Percentiles rank a stretch among this genome's conserved stretches.
phyloP scores from a whole-genome alignment of 35 echinoderm and acorn worm species.

The Lytechinus variegatus region DNA sequence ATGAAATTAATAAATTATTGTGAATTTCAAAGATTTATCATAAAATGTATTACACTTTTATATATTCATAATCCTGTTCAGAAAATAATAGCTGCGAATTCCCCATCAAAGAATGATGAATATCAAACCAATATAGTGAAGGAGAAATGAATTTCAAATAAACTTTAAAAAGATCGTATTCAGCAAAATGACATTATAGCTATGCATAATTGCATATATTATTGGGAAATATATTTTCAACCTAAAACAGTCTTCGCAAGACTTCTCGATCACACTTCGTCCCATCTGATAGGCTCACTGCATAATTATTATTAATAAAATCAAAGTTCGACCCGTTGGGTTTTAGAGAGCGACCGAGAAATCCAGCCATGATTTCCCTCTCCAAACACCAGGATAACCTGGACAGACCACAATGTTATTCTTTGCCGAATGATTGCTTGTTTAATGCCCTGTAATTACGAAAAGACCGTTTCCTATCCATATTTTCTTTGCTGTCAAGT shows the following conservation, averaged over 20 bases:
- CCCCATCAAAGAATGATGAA: too few relatives aligned
- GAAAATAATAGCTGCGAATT: too few relatives aligned
- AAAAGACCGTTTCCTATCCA: background rate
- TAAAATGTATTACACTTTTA: too few relatives aligned
- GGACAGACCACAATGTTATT: background rate
- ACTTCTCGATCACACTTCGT: background rate
- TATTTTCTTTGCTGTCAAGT: background rate
- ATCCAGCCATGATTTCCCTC: background rate
- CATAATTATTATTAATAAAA: background rate
- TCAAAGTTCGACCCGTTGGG: background rate
- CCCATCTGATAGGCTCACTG: background rate
- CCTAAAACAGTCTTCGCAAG: background rate
- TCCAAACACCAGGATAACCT: constrained; percentile 19
- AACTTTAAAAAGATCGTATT: background rate
- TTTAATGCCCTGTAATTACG: constrained; percentile 33
- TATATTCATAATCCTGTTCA: too few relatives aligned
- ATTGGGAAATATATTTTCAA: background rate
- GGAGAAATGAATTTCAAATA: too few relatives aligned
- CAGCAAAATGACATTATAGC: background rate
- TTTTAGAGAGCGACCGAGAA: constrained; percentile 8
- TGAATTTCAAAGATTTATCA: too few relatives aligned
- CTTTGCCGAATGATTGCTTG: constrained; percentile 29
- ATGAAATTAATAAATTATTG: too few relatives aligned
- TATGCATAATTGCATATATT: too few relatives aligned
- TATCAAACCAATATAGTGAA: too few relatives aligned